Evolutionary conservation across 2,888 invertebrate species (phyloP), one percentile per base, ranked within the genome.

Genomic region (Heliconius cydno): DNA sequence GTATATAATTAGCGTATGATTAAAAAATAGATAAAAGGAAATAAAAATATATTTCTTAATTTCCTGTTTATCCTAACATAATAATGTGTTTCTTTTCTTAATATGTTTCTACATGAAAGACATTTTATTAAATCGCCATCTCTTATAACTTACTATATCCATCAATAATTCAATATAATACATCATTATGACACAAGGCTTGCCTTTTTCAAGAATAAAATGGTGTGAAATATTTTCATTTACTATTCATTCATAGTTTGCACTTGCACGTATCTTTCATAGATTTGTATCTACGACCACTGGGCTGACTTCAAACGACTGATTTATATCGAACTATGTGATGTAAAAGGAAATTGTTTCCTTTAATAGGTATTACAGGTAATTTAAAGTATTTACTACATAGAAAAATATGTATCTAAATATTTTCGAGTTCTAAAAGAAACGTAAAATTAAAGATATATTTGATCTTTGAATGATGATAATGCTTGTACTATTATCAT

Each of bases 121-220:
- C 5, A 52, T 25, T 38, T 34, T 28, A 9, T 9, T 41, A 38
- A 81, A 57, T 67, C 82, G 82, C 82, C 66, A 10, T 34, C 15
- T 57, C 80, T 83, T 57, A 1, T 85, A 28, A 81, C 84, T 88
- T 88, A 38, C 0, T 78, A 88, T 86, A 83, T 46, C 80, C 77
- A 46, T 76, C 67, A 85, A 86, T 84, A 83, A 87, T 87, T 87
- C 86, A 89, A 88, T 88, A 88, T 86, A 85, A 87, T 86, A 89
- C 88, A 92, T 91, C 90, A 90, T 88, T 89, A 87, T 86, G 86
- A 86, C 84, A 83, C 85, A 87, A 88, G 90, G 88, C 90, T 89
- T 89, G 88, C 88, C 88, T 89, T 88, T 90, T 89, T 87, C 87
- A 86, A 84, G 85, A 85, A 91, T 90, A 90, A 90, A 90, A 88